These are phyloP conservation scores for Harpegnathos saltator DNA, from an alignment of 1,140 invertebrate species.

Conservation along the genomic window DNA sequence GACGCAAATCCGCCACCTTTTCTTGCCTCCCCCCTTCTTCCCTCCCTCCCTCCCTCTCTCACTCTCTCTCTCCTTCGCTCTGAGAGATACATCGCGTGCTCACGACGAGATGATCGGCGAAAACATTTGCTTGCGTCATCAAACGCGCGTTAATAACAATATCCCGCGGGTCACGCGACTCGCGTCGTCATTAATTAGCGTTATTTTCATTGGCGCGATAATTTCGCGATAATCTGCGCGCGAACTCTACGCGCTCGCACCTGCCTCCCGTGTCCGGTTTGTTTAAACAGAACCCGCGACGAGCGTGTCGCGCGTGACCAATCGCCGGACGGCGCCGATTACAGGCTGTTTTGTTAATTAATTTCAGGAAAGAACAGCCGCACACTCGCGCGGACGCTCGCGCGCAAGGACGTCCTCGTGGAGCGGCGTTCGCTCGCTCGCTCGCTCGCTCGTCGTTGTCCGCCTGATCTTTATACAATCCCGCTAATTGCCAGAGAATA, in stretches of 20 bases:
- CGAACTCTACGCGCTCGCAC: slow-evolving; percentile 31
- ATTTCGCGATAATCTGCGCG: slow-evolving; percentile 52
- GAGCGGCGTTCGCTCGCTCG: too few species aligned
- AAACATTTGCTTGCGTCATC: slow-evolving; percentile 43
- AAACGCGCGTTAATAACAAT: slow-evolving; percentile 49
- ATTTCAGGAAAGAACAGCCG: neutral
- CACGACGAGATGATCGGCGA: slow-evolving; percentile 1
- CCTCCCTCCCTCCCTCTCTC: too few species aligned
- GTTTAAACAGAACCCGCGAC: slow-evolving; percentile 39
- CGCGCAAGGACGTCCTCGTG: too few species aligned
- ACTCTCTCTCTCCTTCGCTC: too few species aligned
- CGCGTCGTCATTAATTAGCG: slow-evolving; percentile 41
- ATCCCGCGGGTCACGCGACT: slow-evolving; percentile 7
- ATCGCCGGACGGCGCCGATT: slow-evolving; percentile 26
- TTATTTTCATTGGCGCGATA: slow-evolving; percentile 45
- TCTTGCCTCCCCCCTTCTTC: neutral
- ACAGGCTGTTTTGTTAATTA: slow-evolving; percentile 49
- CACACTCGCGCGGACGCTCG: neutral
- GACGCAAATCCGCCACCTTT: neutral
- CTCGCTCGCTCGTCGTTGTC: too few species aligned
- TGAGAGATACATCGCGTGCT: neutral
- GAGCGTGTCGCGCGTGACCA: slow-evolving; percentile 14
- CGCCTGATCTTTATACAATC: slow-evolving; percentile 12
- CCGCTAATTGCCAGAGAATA: slow-evolving; percentile 21
- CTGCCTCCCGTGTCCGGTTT: neutral